Evolutionary conservation across 2,113 vertebrate genomes (phyloP).

Genomic region (human (Homo sapiens)): DNA sequence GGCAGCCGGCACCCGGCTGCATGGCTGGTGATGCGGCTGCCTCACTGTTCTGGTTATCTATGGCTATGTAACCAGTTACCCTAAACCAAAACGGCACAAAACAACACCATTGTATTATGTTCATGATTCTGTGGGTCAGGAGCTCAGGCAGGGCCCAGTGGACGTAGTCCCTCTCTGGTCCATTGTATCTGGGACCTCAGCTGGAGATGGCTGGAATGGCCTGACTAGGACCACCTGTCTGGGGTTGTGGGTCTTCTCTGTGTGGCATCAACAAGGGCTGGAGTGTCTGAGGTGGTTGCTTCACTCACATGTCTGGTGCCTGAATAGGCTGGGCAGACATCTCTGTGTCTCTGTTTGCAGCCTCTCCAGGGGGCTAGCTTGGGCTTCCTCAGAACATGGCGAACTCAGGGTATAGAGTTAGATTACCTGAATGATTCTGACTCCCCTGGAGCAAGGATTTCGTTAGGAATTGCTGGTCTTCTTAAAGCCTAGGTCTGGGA

Average conservation of each 20-base stretch:
- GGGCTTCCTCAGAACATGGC: neutral
- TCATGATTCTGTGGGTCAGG: neutral
- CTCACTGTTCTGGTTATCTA: neutral
- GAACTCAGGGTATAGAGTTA: neutral
- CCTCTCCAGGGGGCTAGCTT: neutral
- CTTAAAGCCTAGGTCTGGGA: neutral
- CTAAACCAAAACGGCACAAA: neutral
- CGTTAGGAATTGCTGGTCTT: neutral
- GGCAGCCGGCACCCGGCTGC: neutral
- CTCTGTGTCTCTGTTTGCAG: neutral
- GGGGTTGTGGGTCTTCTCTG: neutral
- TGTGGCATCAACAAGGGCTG: neutral
- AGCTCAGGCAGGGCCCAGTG: neutral
- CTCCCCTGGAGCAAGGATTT: neutral
- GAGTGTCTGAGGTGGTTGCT: neutral
- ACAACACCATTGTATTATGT: neutral
- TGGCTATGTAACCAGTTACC: neutral
- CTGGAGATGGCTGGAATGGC: neutral
- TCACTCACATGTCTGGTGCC: neutral
- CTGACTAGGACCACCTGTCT: rapidly evolving
- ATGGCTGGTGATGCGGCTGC: too few species aligned
- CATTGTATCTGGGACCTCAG: neutral
- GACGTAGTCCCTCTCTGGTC: neutral
- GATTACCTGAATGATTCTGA: neutral
- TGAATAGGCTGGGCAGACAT: neutral